Evolutionary conservation across 2,888 invertebrate genomes (phyloP).

Genomic region (Biston stratarius): DNA sequence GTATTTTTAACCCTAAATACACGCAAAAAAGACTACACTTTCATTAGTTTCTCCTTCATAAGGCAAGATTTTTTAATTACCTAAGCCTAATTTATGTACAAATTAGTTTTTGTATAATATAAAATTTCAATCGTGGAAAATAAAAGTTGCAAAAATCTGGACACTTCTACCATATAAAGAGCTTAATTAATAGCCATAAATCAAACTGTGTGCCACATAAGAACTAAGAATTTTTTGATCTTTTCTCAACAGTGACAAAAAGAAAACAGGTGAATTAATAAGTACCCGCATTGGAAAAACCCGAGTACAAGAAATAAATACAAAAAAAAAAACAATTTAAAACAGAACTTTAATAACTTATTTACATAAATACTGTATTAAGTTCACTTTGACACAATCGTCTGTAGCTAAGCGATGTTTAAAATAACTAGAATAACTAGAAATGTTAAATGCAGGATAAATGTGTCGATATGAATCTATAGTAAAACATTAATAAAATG

Average conservation of each 20-base stretch:
- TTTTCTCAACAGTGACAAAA: too few relatives aligned
- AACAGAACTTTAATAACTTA: slow-evolving; percentile 77
- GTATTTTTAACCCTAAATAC: slow-evolving; percentile 29
- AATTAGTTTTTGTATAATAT: neutral
- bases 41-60: neutral
- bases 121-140: too few relatives aligned
- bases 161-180: too few relatives aligned
- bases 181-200: too few relatives aligned
- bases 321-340: slow-evolving; percentile 59
- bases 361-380: slow-evolving; percentile 63
- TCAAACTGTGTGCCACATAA: too few relatives aligned
- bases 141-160: too few relatives aligned
- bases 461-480: slow-evolving; percentile 64
- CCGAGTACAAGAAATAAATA: slow-evolving; percentile 42
- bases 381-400: slow-evolving; percentile 45
- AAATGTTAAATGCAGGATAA: slow-evolving; percentile 73
- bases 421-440: slow-evolving; percentile 50
- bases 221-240: too few relatives aligned
- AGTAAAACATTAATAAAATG: slow-evolving; percentile 44
- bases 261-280: too few relatives aligned
- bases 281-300: neutral
- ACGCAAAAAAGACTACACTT: neutral
- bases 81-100: too few relatives aligned
- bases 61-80: too few relatives aligned
- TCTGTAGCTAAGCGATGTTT: slow-evolving; percentile 50